phyloP scores from a whole-genome alignment of 2,113 vertebrate species.

The Gallinago paraguaiae region DNA sequence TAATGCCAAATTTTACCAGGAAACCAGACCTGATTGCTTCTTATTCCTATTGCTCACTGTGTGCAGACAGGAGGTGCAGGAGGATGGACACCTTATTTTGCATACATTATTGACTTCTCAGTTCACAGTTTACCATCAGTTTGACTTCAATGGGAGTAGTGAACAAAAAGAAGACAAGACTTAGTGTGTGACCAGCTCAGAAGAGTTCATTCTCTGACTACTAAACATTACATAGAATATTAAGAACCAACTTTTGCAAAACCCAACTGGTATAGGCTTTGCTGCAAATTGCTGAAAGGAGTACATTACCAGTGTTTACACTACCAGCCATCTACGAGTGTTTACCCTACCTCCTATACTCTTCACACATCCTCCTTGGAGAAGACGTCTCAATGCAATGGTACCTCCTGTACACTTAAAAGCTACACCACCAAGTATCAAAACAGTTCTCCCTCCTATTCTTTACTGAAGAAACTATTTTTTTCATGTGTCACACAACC shows the following conservation, averaged over 20 bases:
- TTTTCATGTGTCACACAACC: not conserved
- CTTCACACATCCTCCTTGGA: not conserved
- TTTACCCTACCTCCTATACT: not conserved
- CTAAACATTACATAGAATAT: not conserved
- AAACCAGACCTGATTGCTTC: not conserved
- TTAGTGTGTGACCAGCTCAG: not conserved
- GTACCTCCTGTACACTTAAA: not conserved
- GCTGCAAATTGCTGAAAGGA: not conserved
- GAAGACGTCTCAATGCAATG: accelerated
- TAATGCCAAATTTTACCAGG: not conserved
- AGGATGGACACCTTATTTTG: not conserved
- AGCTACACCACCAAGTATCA: not conserved
- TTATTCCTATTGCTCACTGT: not conserved
- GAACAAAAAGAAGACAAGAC: not conserved
- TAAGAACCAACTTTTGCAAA: not conserved
- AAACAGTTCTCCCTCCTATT: not conserved
- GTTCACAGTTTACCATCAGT: not conserved
- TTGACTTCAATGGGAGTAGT: not conserved
- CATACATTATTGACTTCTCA: not conserved
- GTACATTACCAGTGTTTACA: not conserved
- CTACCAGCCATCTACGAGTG: not conserved
- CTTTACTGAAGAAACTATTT: not conserved
- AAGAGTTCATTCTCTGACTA: not conserved
- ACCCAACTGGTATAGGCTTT: not conserved
- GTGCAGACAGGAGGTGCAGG: not conserved